Conservation (phyloP, 2,113 vertebrate genomes). For the Sylvia atricapilla region DNA sequence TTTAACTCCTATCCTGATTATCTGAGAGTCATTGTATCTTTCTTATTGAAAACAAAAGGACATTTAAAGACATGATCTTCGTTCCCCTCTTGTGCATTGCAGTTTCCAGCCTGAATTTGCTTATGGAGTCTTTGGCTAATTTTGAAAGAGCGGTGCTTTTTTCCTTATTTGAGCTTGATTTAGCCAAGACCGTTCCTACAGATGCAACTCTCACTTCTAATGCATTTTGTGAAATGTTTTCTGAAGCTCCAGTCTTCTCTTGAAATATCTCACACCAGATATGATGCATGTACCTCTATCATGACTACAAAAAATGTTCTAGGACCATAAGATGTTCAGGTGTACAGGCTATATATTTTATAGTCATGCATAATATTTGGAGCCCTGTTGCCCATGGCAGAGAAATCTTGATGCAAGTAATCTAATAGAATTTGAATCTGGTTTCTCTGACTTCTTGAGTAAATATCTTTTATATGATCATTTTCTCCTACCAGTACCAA, state of each 20-base stretch:
- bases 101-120: background rate
- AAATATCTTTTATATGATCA: background rate
- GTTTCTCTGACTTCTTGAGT: background rate
- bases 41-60: background rate
- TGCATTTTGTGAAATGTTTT: background rate
- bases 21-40: background rate
- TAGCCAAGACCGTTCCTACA: background rate
- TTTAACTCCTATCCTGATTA: background rate
- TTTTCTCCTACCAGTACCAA: background rate
- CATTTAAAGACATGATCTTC: background rate
- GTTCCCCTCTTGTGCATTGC: background rate
- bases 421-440: background rate
- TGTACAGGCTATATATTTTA: background rate
- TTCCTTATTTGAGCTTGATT: background rate
- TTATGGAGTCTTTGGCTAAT: background rate
- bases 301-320: background rate
- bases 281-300: background rate
- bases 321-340: background rate
- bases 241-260: background rate
- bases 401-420: background rate
- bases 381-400: background rate
- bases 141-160: background rate
- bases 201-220: background rate
- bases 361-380: background rate
- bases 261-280: background rate